Evolutionary conservation across 2,113 vertebrate species (phyloP).

Genomic region (Brachypodius melanocephalos): DNA sequence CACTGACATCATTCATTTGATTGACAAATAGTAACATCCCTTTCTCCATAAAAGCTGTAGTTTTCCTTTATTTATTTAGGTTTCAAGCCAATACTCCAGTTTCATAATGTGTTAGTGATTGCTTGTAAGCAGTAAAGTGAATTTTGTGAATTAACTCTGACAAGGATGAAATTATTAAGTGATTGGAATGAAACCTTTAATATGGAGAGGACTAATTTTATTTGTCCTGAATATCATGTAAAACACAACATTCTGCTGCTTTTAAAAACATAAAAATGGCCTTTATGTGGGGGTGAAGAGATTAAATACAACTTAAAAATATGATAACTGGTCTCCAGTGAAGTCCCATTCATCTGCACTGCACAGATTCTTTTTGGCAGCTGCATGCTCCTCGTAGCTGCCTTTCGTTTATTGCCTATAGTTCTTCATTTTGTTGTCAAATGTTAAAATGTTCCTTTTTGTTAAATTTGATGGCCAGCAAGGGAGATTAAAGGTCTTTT

Average conservation of each 20-base stretch:
- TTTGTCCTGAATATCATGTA: not conserved
- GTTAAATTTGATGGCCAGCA: not conserved
- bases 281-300: not conserved
- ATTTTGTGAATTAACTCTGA: not conserved
- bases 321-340: not conserved
- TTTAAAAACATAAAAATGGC: not conserved
- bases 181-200: not conserved
- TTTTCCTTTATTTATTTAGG: slow-evolving; percentile 36
- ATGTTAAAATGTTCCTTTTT: not conserved
- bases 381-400: not conserved
- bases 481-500: not conserved
- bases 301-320: not conserved
- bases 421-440: not conserved
- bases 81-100: slow-evolving; percentile 16
- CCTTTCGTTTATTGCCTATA: not conserved
- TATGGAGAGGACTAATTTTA: not conserved
- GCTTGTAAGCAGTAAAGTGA: slow-evolving; percentile 8
- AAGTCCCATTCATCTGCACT: not conserved
- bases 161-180: slow-evolving; percentile 15
- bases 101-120: slow-evolving; percentile 28
- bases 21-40: not conserved
- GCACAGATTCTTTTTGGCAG: not conserved
- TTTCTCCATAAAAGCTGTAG: slow-evolving; percentile 29
- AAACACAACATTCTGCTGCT: not conserved
- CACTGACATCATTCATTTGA: not conserved